These are phyloP conservation scores for Heteromyza rotundicornis DNA, from an alignment of 2,888 invertebrate species.

Conservation along the genomic window DNA sequence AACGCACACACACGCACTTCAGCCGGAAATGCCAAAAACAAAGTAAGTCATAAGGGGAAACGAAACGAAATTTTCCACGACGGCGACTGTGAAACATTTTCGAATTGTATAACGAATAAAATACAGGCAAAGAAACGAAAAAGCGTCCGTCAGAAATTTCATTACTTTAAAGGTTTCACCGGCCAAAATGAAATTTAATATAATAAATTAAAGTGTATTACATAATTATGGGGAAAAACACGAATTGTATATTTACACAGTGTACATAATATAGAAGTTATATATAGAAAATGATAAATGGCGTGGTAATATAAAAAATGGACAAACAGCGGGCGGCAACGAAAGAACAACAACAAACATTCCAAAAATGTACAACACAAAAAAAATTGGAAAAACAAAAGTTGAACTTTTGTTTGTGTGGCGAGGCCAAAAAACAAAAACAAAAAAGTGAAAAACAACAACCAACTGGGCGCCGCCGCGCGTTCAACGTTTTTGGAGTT, in stretches of 20 bases:
- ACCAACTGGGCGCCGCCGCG: background rate
- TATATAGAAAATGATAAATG: constrained; percentile 54
- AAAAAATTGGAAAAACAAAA: constrained; percentile 28
- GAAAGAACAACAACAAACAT: constrained; percentile 30
- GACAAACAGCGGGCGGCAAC: constrained; percentile 50
- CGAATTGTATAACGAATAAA: background rate
- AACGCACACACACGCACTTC: constrained; percentile 44
- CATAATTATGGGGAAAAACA: constrained; percentile 10
- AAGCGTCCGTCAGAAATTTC: background rate
- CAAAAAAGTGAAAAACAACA: too few species aligned
- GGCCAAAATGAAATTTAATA: constrained; percentile 6
- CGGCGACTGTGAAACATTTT: background rate
- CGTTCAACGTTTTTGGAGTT: constrained; percentile 28
- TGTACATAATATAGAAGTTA: background rate
- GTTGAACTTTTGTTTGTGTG: constrained; percentile 27
- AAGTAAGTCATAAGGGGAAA: constrained; percentile 8
- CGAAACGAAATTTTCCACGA: constrained; percentile 3
- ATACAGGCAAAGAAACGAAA: background rate
- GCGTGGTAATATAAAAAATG: constrained; percentile 56
- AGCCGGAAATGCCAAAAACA: background rate
- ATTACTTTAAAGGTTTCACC: constrained; percentile 7
- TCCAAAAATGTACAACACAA: constrained; percentile 11
- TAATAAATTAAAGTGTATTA: constrained; percentile 16
- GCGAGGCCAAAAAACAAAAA: constrained; percentile 32
- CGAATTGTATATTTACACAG: background rate